Evolutionary conservation across 1,140 invertebrate genomes (phyloP).

Genomic region (Nomia melanderi): DNA sequence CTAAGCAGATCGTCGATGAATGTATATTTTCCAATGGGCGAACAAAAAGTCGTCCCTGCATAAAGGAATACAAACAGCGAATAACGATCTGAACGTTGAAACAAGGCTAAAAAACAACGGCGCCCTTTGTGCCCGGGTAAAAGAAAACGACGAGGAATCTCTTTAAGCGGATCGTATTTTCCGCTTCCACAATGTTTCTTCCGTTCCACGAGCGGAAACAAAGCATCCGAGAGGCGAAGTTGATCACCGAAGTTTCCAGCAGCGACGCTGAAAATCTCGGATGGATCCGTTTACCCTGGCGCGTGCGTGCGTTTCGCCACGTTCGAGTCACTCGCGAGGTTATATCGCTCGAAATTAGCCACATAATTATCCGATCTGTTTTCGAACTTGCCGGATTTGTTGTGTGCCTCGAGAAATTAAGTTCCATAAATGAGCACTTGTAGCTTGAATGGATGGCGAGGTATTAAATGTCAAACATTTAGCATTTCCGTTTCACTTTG

Average conservation of each 20-base stretch:
- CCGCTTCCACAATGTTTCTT: slow-evolving; percentile 17
- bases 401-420: no score
- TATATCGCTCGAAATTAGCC: no score
- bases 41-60: neutral
- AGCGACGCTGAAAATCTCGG: slow-evolving; percentile 24
- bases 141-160: slow-evolving; percentile 1
- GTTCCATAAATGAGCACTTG: no score
- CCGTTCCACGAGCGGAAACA: slow-evolving; percentile 10
- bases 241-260: slow-evolving; percentile 2
- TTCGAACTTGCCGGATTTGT: no score
- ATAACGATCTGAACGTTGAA: neutral
- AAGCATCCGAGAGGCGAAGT: slow-evolving; percentile 1
- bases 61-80: slow-evolving; percentile 1
- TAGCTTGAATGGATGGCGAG: no score
- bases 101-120: slow-evolving; percentile 11
- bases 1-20: neutral
- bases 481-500: no score
- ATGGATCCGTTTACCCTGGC: neutral
- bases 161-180: slow-evolving; percentile 33
- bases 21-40: neutral
- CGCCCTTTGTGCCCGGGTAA: neutral
- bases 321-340: no score
- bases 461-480: no score
- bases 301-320: no score
- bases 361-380: no score